A percentile compares a stretch with the other conserved stretches of the same genome.
Evolutionary conservation across 2,888 invertebrate species (phyloP).

Genomic region (Aleiodes alternator): DNA sequence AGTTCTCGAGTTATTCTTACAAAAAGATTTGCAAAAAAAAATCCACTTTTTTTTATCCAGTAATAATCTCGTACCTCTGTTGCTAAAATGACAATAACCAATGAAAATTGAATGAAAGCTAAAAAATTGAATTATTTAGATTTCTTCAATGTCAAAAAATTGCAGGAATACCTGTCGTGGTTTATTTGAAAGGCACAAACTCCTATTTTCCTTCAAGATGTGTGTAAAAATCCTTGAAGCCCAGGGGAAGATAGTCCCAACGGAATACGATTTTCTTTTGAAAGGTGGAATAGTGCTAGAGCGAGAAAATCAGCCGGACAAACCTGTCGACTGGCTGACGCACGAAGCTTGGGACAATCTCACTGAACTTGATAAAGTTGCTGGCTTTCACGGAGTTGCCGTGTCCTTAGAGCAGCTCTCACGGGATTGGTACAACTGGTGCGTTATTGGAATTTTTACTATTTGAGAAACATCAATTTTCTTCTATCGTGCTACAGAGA

Average conservation of each 20-base stretch:
- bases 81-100: too few relatives aligned
- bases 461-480: conserved; percentile 24
- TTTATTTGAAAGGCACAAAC: conserved; percentile 91
- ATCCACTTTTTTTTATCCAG: too few relatives aligned
- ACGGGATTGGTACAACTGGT: conserved; percentile 86
- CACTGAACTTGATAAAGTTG: conserved; percentile 89
- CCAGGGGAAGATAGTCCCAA: conserved; percentile 82
- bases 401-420: conserved; percentile 87
- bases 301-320: conserved; percentile 88
- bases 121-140: too few relatives aligned
- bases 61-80: too few relatives aligned
- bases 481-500: not conserved
- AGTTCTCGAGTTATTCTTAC: too few relatives aligned
- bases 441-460: conserved; percentile 33
- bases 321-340: conserved; percentile 86
- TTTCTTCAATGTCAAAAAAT: not conserved
- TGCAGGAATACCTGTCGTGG: conserved; percentile 90
- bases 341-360: conserved; percentile 93
- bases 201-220: conserved; percentile 93
- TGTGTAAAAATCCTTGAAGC: conserved; percentile 87
- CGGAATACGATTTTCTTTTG: conserved; percentile 89
- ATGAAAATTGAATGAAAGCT: too few relatives aligned
- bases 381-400: conserved; percentile 89
- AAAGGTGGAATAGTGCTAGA: conserved; percentile 92
- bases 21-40: too few relatives aligned